These are phyloP conservation scores for Siniperca obscura DNA, from an alignment of 2,797 vertebrate species.

Conservation along the genomic window DNA sequence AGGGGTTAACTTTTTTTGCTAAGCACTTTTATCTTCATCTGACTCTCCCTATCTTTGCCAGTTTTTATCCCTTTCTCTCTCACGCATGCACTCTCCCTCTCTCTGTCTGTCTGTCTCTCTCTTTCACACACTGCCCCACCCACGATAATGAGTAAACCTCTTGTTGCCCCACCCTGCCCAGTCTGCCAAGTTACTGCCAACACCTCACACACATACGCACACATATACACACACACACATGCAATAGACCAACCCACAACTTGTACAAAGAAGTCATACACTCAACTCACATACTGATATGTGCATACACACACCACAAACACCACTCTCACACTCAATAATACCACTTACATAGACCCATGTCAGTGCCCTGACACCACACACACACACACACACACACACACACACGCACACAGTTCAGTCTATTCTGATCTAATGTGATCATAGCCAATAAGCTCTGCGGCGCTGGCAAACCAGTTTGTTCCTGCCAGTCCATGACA, in stretches of 20 bases:
- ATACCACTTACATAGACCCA: constrained; percentile 40
- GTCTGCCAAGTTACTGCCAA: constrained; percentile 81
- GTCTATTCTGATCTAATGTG: constrained; percentile 78
- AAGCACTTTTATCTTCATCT: constrained; percentile 30
- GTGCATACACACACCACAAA: constrained; percentile 34
- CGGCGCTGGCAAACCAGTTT: constrained; percentile 65
- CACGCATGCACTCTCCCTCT: constrained; percentile 31
- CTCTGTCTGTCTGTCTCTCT: constrained; percentile 13
- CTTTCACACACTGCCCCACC: constrained; percentile 70
- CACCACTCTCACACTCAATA: constrained; percentile 56
- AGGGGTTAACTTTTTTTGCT: constrained; percentile 18
- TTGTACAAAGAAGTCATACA: constrained; percentile 63
- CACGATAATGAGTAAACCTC: constrained; percentile 82
- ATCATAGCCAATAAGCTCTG: constrained; percentile 77
- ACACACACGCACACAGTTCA: constrained; percentile 21
- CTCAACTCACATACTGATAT: constrained; percentile 37
- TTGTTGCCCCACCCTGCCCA: constrained; percentile 76
- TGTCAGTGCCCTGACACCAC: constrained; percentile 44
- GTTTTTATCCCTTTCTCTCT: constrained; percentile 42
- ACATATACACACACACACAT: constrained; percentile 11
- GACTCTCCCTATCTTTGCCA: constrained; percentile 42
- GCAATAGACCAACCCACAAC: constrained; percentile 41
- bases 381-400: background rate
- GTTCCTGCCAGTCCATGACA: constrained; percentile 78
- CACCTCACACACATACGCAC: constrained; percentile 65